These are phyloP conservation scores for Molossus molossus DNA, from an alignment of 2,797 vertebrate genomes.

Conservation along the genomic window DNA sequence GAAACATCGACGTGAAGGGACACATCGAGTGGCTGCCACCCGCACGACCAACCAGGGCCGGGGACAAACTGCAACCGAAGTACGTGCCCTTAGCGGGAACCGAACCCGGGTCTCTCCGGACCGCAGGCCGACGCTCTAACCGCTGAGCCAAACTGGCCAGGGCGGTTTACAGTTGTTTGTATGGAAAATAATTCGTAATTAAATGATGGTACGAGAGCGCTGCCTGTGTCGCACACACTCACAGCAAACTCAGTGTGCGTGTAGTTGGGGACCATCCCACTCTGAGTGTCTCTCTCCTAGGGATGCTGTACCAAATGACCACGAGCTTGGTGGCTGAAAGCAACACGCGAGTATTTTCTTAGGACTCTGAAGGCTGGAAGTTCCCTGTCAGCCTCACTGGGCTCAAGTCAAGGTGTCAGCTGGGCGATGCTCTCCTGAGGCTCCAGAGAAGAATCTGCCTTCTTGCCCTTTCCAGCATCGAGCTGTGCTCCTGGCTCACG, in stretches of 20 bases:
- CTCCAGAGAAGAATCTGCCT: neutral
- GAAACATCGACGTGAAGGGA: no score
- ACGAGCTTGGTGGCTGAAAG: neutral
- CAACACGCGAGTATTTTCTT: neutral
- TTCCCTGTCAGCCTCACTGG: neutral
- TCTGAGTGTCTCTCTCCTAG: neutral
- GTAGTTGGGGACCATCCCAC: neutral
- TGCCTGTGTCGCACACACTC: neutral
- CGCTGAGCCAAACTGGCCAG: no score
- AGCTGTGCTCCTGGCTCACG: no score
- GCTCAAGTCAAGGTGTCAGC: neutral
- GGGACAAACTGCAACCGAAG: no score
- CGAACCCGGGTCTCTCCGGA: no score
- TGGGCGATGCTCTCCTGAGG: neutral
- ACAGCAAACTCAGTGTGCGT: neutral
- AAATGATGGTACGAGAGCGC: neutral
- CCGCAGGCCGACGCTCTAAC: no score
- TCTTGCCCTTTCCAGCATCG: neutral
- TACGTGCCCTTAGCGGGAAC: no score
- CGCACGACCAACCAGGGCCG: no score
- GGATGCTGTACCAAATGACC: neutral
- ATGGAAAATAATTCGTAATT: neutral
- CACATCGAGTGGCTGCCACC: no score
- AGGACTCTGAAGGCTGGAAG: neutral
- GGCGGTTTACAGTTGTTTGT: neutral